Percentiles rank a stretch among this genome's conserved stretches.
Evolutionary conservation across 2,888 invertebrate genomes (phyloP).

Genomic region (Apamea anceps): DNA sequence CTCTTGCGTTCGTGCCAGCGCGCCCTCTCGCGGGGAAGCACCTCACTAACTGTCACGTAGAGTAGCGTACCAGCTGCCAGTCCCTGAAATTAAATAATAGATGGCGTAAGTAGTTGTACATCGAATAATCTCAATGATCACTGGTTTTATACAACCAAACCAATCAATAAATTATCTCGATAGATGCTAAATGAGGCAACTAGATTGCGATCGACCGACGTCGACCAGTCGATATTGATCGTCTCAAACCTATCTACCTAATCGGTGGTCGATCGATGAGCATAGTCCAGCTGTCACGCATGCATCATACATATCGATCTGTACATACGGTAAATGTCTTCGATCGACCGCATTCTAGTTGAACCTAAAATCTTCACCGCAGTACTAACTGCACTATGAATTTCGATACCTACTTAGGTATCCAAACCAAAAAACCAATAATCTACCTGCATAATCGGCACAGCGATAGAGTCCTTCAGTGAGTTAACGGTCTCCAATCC

Average conservation of each 20-base stretch:
- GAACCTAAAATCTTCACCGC: too few species aligned
- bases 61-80: conserved; percentile 94
- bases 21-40: conserved; percentile 93
- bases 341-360: too few species aligned
- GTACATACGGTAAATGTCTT: too few species aligned
- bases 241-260: too few species aligned
- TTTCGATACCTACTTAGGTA: background rate
- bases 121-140: background rate
- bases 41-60: conserved; percentile 94
- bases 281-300: too few species aligned
- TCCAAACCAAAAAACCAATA: background rate
- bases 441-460: conserved; percentile 91
- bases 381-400: too few species aligned
- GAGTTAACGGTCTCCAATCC: conserved; percentile 88
- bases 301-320: too few species aligned
- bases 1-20: conserved; percentile 92
- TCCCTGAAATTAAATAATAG: conserved; percentile 84
- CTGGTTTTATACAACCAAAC: background rate
- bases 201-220: too few species aligned
- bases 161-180: background rate
- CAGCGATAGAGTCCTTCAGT: conserved; percentile 84
- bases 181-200: too few species aligned
- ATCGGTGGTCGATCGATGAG: too few species aligned
- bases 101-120: conserved; percentile 39
- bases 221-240: too few species aligned